A percentile compares a stretch with the other conserved stretches of the same genome.
These are phyloP conservation scores for Eucera pruinosa DNA, from an alignment of 2,888 invertebrate genomes.

Conservation along the genomic window DNA sequence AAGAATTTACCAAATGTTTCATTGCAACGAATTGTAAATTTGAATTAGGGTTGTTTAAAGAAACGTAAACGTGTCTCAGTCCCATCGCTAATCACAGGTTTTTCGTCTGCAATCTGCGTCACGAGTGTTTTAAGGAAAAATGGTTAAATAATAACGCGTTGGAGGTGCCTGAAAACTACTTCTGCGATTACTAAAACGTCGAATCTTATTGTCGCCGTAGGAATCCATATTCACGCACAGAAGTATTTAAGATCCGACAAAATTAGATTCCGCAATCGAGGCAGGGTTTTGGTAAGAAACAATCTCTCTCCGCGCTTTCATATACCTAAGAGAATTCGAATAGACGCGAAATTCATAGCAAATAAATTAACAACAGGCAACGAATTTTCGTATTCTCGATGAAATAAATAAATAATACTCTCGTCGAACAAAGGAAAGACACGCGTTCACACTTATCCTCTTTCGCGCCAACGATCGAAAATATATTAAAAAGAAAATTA, in stretches of 20 bases:
- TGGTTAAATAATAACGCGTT: slow-evolving; percentile 14
- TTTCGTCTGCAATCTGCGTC: no score
- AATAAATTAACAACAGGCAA: not conserved
- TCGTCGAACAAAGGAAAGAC: not conserved
- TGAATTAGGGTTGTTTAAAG: no score
- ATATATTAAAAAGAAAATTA: not conserved
- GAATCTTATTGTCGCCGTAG: slow-evolving; percentile 2
- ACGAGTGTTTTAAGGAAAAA: no score
- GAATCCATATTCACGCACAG: slow-evolving; percentile 11
- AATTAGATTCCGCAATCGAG: not conserved
- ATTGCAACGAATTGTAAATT: no score
- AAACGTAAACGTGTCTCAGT: no score
- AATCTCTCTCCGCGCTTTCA: no score
- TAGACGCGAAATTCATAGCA: not conserved
- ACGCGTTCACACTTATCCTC: not conserved
- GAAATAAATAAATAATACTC: slow-evolving; percentile 30
- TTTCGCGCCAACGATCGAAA: not conserved
- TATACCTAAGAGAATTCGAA: no score
- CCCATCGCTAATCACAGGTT: no score
- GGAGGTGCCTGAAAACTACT: slow-evolving; percentile 1
- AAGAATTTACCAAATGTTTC: no score
- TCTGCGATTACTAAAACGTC: not conserved
- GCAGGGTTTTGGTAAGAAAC: not conserved
- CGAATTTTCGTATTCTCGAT: not conserved
- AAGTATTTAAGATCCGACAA: not conserved